Evolutionary conservation across 2,797 vertebrate species (phyloP).

Genomic region (Kryptolebias ocellatus): DNA sequence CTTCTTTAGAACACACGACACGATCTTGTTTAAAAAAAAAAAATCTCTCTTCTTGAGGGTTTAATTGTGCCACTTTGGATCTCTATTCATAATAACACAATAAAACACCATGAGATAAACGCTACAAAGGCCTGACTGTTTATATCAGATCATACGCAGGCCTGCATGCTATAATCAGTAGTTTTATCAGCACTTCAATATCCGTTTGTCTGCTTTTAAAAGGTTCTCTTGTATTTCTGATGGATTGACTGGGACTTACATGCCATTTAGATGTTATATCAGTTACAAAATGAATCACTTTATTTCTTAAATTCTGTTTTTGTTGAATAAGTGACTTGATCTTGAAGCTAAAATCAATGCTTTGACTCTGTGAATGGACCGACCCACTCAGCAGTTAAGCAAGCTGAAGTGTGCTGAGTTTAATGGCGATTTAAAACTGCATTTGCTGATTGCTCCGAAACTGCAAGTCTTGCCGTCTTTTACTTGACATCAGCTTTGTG

Average conservation of each 20-base stretch:
- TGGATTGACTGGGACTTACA: conserved; percentile 21
- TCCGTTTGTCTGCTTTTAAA: conserved; percentile 36
- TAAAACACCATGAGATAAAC: too few relatives aligned
- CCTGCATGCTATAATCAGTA: conserved; percentile 6
- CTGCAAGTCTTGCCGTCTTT: conserved; percentile 45
- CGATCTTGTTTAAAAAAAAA: neutral
- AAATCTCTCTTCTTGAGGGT: neutral
- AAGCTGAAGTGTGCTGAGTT: conserved; percentile 67
- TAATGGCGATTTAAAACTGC: conserved; percentile 51
- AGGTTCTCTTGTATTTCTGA: conserved; percentile 18
- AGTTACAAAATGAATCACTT: conserved; percentile 27
- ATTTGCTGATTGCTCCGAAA: conserved; percentile 50
- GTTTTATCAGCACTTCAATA: conserved; percentile 14
- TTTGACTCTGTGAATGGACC: conserved; percentile 30
- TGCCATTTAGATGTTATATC: conserved; percentile 18
- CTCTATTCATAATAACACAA: neutral
- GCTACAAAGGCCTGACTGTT: neutral
- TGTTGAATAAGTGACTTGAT: conserved; percentile 20
- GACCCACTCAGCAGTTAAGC: conserved; percentile 57
- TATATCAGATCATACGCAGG: neutral
- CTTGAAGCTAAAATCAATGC: conserved; percentile 37
- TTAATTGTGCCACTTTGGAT: neutral
- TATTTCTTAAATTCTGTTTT: conserved; percentile 18
- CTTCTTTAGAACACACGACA: neutral
- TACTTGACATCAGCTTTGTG: conserved; percentile 30